Evolutionary conservation across 2,797 vertebrate species (phyloP).

Genomic region (Thaleichthys pacificus): DNA sequence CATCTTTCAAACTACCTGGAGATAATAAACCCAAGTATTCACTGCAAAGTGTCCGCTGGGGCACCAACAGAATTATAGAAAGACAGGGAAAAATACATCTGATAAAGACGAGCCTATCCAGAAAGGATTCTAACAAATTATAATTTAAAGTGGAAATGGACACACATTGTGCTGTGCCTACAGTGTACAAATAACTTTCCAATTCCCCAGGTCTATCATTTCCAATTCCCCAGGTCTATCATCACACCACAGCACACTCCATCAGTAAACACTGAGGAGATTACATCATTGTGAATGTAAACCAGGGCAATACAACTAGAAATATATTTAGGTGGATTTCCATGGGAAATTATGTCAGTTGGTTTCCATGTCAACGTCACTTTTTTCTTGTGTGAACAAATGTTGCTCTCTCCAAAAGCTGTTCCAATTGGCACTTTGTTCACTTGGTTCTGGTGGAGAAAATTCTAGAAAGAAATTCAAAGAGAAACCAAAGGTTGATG

Average conservation of each 20-base stretch:
- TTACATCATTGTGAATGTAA: constrained; percentile 16
- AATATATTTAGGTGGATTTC: neutral
- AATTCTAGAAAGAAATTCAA: constrained; percentile 23
- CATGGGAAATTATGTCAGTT: constrained; percentile 31
- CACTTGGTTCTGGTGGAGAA: constrained; percentile 19
- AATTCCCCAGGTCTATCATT: neutral
- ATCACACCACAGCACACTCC: neutral
- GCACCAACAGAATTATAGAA: neutral
- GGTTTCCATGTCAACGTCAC: constrained; percentile 23
- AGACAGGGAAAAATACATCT: too few relatives aligned
- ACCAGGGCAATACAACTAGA: neutral
- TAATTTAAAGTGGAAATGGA: neutral
- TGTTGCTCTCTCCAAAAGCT: constrained; percentile 2
- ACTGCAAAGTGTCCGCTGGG: too few relatives aligned
- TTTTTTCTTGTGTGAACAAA: constrained; percentile 20
- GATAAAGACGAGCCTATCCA: too few relatives aligned
- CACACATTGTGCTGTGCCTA: neutral
- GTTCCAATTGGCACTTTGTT: constrained; percentile 15
- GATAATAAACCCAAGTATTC: too few relatives aligned
- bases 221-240: neutral
- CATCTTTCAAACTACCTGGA: neutral
- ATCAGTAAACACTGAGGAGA: neutral
- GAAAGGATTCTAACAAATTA: neutral
- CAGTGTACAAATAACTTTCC: neutral
- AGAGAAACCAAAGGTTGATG: neutral